phyloP scores from a whole-genome alignment of 2,797 vertebrate genomes.

The Cyclura pinguis region DNA sequence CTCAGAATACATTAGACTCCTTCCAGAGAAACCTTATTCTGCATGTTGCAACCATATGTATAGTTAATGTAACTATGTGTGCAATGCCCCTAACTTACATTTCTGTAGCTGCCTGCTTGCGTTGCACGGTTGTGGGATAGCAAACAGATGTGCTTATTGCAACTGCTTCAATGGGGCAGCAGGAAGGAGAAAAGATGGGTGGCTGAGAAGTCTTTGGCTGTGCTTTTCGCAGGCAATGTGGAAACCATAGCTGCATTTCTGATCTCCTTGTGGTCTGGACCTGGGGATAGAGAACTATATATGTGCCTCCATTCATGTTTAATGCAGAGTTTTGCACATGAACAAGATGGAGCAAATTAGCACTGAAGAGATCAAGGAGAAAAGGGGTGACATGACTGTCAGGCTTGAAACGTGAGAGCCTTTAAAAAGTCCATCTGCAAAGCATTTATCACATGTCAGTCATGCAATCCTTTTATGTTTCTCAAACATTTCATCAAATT shows the following conservation, averaged over 20 bases:
- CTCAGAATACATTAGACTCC: not conserved
- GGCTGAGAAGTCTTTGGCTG: not conserved
- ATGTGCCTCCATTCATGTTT: not conserved
- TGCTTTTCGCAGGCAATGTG: not conserved
- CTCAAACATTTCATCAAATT: not conserved
- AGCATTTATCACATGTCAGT: not conserved
- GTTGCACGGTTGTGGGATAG: not conserved
- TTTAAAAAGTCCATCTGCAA: not conserved
- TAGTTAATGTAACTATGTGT: not conserved
- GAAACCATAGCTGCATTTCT: slow-evolving; percentile 6
- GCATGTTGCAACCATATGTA: not conserved
- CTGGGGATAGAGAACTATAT: not conserved
- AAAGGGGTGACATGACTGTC: not conserved
- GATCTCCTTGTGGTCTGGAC: not conserved
- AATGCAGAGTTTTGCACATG: not conserved
- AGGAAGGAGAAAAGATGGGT: not conserved
- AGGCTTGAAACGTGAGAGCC: not conserved
- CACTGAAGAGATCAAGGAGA: not conserved
- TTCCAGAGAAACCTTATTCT: not conserved
- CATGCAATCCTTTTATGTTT: not conserved
- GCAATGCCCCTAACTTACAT: not conserved
- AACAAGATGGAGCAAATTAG: not conserved
- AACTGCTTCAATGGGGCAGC: slow-evolving; percentile 4
- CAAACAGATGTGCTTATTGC: slow-evolving; percentile 17
- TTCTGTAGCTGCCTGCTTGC: not conserved